Base-by-base conservation (phyloP, 2,888 invertebrate species). In the Melolontha melolontha region DNA sequence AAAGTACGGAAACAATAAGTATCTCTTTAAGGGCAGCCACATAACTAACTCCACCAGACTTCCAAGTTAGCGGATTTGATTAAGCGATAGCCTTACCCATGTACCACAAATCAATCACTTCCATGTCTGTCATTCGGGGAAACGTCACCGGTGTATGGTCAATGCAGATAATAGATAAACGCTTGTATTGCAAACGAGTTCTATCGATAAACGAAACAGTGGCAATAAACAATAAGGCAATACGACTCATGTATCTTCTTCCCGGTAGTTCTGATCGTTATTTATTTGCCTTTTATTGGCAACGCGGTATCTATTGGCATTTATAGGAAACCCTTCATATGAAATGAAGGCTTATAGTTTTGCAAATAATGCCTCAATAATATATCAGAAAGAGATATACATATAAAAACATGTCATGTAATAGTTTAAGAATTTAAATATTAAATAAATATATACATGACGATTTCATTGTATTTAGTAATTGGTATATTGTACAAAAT, bases 21-120 rank as follows among this genome's bases (percentile, higher is more conserved):
- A 65, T 55, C 65, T 65, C 40, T 51, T 67, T 59, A 59, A 64
- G 49, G 34, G 50, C 59, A 59, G 49, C 44, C 54, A 67, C 67
- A 67, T 67, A 67, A 67, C 52, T 67, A 67, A 67, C 62, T 67
- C 63, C 29, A 49, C n/a, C 39, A 52, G 52, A 16, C 64, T 65
- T 16, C 64, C 64, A 44, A 68, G 63, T 47, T 44, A 47, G 63
- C 65, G 62, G 52, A 59, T 52, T 66, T 66, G 69, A 66, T 69
- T 69, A 69, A 69, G 62, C 65, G 69, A 69, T 69, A 69, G 69
- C 69, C 69, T 64, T 65, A 69, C 52, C 49, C 66, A 59, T 62
- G 50, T 47, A 62, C 54, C 51, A 51, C 69, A 69, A 69, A 69
- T 69, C 69, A 69, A 69, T 69, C 69, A 65, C 41, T 59, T 59